Evolutionary conservation across 35 echinoderm and acorn worm genomes (phyloP), one percentile per base, ranked within the genome.

Genomic region (Lytechinus variegatus): DNA sequence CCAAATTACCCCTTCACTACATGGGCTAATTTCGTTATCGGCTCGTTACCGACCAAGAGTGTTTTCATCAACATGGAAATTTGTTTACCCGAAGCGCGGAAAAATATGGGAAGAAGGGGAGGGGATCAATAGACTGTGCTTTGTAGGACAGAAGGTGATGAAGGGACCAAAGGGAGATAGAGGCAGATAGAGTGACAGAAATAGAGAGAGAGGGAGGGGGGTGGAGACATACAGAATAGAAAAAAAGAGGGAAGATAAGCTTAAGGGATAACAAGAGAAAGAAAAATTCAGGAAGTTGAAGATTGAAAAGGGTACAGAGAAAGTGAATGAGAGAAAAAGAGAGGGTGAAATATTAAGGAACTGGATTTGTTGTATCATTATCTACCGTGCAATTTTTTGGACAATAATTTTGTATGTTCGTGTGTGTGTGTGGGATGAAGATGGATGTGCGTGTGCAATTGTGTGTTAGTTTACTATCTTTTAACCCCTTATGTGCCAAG

Each of bases 1-100:
- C 88, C n/a, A 90, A 90, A 90, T 90, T 90, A 90, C 28, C 28
- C 88, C 88, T 90, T 52, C 88, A 90, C 28, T 90, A 90, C 88
- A 90, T 90, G 88, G 9, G 13, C 88, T 90, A 90, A 90, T 90
- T 90, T 90, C 27, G 88, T 90, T 90, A 90, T 90, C 88, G 52
- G 28, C 28, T 44, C 88, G 88, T 90, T 90, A 90, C 29, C 88
- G 9, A 52, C 88, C 29, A 54, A 29, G 88, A 54, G 88, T 90
- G 52, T 90, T 90, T 90, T 90, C 88, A 90, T 90, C 88, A 90
- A 90, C 88, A 44, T 14, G 10, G 88, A 52, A 90, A 29, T 52
- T 52, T 90, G 52, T 33, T 90, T 90, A 52, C 10, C 88, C 88
- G 14, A 28, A 52, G 10, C 52, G 52, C 28, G 9, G 44, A 51